Percentiles rank a stretch among this genome's conserved stretches.
Conservation (phyloP, 2,113 vertebrate genomes). For the Brachyhypopomus gauderio region DNA sequence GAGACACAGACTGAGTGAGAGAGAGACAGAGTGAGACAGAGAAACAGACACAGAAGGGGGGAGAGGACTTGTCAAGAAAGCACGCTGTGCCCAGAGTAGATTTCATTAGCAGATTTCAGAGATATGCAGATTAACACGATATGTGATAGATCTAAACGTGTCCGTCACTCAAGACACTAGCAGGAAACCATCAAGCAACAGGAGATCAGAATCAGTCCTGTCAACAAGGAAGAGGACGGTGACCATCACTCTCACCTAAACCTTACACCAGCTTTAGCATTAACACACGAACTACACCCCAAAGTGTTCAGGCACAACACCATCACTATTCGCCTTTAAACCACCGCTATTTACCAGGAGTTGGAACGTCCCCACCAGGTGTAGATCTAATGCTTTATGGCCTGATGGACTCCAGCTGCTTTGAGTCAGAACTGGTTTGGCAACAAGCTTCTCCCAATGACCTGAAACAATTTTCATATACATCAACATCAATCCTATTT, state of each 20-base stretch:
- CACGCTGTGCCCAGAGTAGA: not conserved
- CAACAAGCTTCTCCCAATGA: too few species aligned
- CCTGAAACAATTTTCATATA: too few species aligned
- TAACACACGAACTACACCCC: not conserved
- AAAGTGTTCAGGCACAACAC: not conserved
- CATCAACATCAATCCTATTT: too few species aligned
- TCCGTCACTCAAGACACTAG: not conserved
- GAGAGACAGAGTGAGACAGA: constrained; percentile 6
- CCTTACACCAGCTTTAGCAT: not conserved
- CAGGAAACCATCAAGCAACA: too few species aligned
- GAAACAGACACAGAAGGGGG: too few species aligned
- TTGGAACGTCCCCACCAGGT: not conserved
- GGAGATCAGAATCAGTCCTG: too few species aligned
- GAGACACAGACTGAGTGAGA: constrained; percentile 34
- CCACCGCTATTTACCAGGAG: too few species aligned
- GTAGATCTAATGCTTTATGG: not conserved
- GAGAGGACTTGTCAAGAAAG: not conserved
- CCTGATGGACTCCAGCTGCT: not conserved
- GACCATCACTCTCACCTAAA: not conserved
- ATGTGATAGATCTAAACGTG: constrained; percentile 21
- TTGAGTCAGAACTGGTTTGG: not conserved
- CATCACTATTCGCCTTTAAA: too few species aligned
- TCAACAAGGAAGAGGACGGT: too few species aligned
- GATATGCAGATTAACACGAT: constrained; percentile 26
- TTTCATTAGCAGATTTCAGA: constrained; percentile 16